phyloP scores from a whole-genome alignment of 2,113 vertebrate genomes.

The Helogale parvula region DNA sequence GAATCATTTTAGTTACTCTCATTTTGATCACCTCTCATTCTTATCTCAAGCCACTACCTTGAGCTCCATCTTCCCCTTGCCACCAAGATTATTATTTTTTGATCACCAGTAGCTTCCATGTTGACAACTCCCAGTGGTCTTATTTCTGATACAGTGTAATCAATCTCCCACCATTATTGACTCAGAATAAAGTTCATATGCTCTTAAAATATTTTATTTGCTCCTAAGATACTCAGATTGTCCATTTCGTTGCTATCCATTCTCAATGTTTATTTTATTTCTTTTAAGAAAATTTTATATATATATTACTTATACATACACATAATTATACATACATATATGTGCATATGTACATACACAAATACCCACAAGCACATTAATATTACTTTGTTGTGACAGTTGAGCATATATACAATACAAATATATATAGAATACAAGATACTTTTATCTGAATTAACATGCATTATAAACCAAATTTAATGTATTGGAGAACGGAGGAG shows the following conservation, averaged over 20 bases:
- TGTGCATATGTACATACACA: neutral
- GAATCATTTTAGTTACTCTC: neutral
- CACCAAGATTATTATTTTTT: neutral
- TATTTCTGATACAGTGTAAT: neutral
- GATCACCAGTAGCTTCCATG: neutral
- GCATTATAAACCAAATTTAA: neutral
- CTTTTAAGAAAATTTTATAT: slow-evolving; percentile 47
- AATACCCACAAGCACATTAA: neutral
- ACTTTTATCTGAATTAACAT: neutral
- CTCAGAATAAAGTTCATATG: neutral
- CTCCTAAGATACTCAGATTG: neutral
- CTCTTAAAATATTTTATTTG: neutral
- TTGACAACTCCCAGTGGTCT: neutral
- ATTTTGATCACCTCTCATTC: neutral
- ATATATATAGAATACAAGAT: neutral
- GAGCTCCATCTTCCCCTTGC: neutral
- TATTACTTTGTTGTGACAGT: neutral
- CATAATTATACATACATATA: neutral
- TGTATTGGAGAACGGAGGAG: neutral
- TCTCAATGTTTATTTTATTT: neutral
- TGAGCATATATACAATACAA: neutral
- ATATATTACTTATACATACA: neutral
- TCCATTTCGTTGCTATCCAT: neutral
- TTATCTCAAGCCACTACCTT: neutral
- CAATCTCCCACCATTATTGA: neutral